phyloP scores from a whole-genome alignment of 2,888 invertebrate genomes.

The Ophion ventricosus region DNA sequence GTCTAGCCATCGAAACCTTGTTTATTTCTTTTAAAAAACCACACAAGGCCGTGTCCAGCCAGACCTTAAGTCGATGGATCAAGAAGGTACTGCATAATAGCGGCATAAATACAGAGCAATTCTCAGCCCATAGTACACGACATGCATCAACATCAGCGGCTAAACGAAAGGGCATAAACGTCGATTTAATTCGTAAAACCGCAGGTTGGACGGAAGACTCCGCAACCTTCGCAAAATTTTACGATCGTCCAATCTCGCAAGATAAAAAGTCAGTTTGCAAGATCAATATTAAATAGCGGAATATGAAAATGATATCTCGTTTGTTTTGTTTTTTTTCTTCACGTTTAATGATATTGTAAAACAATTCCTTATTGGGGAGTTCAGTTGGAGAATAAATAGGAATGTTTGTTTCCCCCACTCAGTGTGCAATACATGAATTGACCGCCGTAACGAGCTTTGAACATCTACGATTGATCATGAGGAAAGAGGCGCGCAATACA shows the following conservation, averaged over 20 bases:
- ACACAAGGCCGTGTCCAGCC: slow-evolving; percentile 29
- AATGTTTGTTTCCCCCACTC: too few relatives aligned
- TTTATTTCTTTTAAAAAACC: slow-evolving; percentile 45
- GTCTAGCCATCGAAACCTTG: neutral
- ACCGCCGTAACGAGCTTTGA: too few relatives aligned
- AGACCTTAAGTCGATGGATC: slow-evolving; percentile 52
- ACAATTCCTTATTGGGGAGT: too few relatives aligned
- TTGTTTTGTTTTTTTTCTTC: too few relatives aligned
- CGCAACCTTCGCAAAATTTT: neutral
- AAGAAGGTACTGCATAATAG: slow-evolving; percentile 23
- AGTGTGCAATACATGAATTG: too few relatives aligned
- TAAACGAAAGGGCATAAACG: neutral
- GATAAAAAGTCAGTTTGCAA: neutral
- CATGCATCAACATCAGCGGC: neutral
- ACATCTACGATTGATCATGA: too few relatives aligned
- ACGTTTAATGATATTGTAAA: too few relatives aligned
- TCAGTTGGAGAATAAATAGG: too few relatives aligned
- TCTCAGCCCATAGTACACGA: neutral
- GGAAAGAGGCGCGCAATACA: too few relatives aligned
- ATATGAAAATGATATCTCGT: too few relatives aligned
- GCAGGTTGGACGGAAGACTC: neutral
- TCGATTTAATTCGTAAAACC: neutral
- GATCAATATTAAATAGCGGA: neutral
- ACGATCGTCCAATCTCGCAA: neutral
- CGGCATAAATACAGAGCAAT: neutral